Evolutionary conservation across 1,140 invertebrate genomes (phyloP).

Genomic region (Bemisia tabaci): DNA sequence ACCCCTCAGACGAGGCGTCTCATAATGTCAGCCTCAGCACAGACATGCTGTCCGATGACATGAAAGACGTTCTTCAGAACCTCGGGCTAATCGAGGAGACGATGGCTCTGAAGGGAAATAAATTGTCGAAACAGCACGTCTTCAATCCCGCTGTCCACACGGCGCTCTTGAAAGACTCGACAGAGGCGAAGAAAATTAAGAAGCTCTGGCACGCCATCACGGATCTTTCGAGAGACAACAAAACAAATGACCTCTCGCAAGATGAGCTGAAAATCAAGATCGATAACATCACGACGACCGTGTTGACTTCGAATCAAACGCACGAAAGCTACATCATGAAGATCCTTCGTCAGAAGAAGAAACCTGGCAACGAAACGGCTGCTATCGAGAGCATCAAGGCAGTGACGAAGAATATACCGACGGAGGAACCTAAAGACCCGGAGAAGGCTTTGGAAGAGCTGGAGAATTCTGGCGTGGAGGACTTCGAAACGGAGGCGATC

Average conservation of each 20-base stretch:
- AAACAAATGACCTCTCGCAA: slow-evolving; percentile 19
- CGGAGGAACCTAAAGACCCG: background rate
- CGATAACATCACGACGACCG: slow-evolving; percentile 26
- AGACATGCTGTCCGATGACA: slow-evolving; percentile 33
- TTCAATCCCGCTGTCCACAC: slow-evolving; percentile 34
- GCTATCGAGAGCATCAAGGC: background rate
- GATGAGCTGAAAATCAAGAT: slow-evolving; percentile 30
- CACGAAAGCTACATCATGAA: slow-evolving; percentile 6
- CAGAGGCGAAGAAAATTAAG: slow-evolving; percentile 32
- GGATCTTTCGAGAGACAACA: slow-evolving; percentile 31
- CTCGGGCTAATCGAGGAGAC: slow-evolving; percentile 32
- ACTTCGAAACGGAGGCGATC: background rate
- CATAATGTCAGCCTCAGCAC: slow-evolving; percentile 21
- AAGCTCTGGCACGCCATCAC: slow-evolving; percentile 35
- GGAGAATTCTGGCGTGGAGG: background rate
- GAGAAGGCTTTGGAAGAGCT: background rate
- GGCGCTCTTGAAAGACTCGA: slow-evolving; percentile 23
- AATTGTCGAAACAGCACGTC: slow-evolving; percentile 27
- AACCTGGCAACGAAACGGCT: background rate
- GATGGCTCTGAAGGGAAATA: slow-evolving; percentile 8
- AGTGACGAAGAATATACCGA: slow-evolving; percentile 9
- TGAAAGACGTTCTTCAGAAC: slow-evolving; percentile 37
- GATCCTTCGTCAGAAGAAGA: background rate
- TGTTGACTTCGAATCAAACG: slow-evolving; percentile 19
- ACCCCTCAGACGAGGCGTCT: background rate